A percentile compares a stretch with the other conserved stretches of the same genome.
These are phyloP conservation scores for Brachynemurus nebulosus DNA, from an alignment of 2,888 invertebrate species.

Conservation along the genomic window DNA sequence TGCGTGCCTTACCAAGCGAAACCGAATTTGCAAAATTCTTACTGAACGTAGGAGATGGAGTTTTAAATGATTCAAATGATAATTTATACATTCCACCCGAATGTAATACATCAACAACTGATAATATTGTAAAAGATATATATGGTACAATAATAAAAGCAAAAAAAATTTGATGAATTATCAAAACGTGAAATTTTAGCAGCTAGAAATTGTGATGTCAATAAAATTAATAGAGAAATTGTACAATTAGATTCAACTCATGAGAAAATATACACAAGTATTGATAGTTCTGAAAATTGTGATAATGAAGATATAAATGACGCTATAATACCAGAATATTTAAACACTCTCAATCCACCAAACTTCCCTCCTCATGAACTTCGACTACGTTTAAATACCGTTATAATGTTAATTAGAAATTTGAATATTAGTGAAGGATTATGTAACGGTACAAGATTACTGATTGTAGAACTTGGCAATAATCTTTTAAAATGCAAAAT, in stretches of 20 bases:
- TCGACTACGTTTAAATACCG: constrained; percentile 12
- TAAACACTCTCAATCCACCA: constrained; percentile 13
- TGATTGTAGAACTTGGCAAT: constrained; percentile 13
- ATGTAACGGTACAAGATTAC: constrained; percentile 17
- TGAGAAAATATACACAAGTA: constrained; percentile 13
- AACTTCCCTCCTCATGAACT: constrained; percentile 15
- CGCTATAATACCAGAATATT: constrained; percentile 14
- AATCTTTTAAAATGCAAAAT: constrained; percentile 16
- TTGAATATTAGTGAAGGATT: constrained; percentile 15
- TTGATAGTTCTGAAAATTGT: constrained; percentile 13
- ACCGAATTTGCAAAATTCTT: constrained; percentile 16
- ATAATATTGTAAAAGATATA: background rate
- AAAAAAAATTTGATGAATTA: constrained; percentile 13
- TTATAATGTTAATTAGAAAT: constrained; percentile 18
- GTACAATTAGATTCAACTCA: constrained; percentile 12
- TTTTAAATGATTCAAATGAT: constrained; percentile 15
- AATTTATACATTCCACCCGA: constrained; percentile 12
- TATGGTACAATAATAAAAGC: background rate
- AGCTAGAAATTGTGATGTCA: constrained; percentile 16
- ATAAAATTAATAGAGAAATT: constrained; percentile 16
- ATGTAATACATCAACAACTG: constrained; percentile 9
- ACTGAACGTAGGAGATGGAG: constrained; percentile 15
- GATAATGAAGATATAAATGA: constrained; percentile 10
- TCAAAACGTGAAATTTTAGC: constrained; percentile 16
- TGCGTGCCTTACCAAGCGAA: constrained; percentile 13